Evolutionary conservation across 2,797 vertebrate genomes (phyloP).

Genomic region (Malacoctenus gilli): DNA sequence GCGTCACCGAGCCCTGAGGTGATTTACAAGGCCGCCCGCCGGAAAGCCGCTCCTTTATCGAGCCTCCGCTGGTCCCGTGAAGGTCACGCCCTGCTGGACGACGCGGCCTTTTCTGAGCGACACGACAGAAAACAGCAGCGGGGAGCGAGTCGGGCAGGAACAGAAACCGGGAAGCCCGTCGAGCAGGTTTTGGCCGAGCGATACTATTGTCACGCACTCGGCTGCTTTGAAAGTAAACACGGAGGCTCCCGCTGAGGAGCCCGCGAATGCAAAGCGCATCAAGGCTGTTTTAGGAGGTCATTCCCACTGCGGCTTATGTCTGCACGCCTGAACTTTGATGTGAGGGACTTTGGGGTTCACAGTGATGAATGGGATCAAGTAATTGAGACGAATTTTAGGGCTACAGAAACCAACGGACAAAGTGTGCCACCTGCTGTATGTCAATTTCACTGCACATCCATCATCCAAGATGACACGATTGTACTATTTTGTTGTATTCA

Average conservation of each 20-base stretch:
- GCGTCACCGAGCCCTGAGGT: no score
- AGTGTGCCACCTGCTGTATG: slow-evolving; percentile 60
- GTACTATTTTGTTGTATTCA: background rate
- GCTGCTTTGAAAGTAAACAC: slow-evolving; percentile 68
- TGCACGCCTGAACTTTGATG: background rate
- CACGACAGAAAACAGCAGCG: background rate
- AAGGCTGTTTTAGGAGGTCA: background rate
- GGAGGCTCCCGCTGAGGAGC: background rate
- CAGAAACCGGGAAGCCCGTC: slow-evolving; percentile 78
- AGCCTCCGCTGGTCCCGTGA: no score
- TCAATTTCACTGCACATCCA: slow-evolving; percentile 31
- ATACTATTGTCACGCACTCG: slow-evolving; percentile 41
- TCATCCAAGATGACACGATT: background rate
- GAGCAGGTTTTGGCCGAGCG: slow-evolving; percentile 57
- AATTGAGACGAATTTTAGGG: background rate
- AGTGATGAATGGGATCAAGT: background rate
- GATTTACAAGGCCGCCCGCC: no score
- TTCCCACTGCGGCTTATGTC: background rate
- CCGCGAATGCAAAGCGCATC: background rate
- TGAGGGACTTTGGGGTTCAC: slow-evolving; percentile 4
- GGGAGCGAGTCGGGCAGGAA: slow-evolving; percentile 51
- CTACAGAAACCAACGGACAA: background rate
- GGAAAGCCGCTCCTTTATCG: no score
- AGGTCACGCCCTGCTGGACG: slow-evolving; percentile 13
- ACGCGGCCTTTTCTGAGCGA: slow-evolving; percentile 35